Percentiles rank a stretch among this genome's conserved stretches.
Evolutionary conservation across 2,113 vertebrate species (phyloP).

Genomic region (Hemiprocne comata): DNA sequence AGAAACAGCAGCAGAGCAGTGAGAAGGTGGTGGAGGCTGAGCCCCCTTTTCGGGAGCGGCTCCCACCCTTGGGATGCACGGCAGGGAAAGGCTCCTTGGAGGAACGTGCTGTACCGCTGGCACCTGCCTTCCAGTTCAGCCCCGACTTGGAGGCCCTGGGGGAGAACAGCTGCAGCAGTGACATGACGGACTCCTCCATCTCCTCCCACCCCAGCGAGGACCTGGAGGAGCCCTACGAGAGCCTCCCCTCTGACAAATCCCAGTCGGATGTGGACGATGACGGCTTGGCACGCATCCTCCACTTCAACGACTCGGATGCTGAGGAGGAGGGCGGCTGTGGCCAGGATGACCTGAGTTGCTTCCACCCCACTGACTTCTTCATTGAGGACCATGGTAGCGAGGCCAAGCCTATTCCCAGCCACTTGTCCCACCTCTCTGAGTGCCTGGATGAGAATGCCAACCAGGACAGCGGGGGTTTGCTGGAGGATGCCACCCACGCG

Average conservation of each 20-base stretch:
- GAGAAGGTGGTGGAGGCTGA: slow-evolving; percentile 41
- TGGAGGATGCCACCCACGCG: slow-evolving; percentile 54
- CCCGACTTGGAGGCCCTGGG: slow-evolving; percentile 74
- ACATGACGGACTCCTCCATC: slow-evolving; percentile 89
- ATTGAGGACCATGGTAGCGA: slow-evolving; percentile 40
- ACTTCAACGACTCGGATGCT: slow-evolving; percentile 84
- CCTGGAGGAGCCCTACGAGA: slow-evolving; percentile 60
- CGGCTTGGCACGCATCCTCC: slow-evolving; percentile 85
- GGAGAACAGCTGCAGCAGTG: slow-evolving; percentile 91
- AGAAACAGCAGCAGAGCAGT: slow-evolving; percentile 72
- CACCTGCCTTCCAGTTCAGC: slow-evolving; percentile 82
- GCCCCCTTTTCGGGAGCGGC: background rate
- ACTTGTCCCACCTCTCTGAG: slow-evolving; percentile 78
- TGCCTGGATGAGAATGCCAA: slow-evolving; percentile 94
- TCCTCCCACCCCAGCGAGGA: slow-evolving; percentile 84
- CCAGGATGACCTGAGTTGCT: slow-evolving; percentile 82
- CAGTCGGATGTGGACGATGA: slow-evolving; percentile 83
- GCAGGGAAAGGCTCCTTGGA: slow-evolving; percentile 53
- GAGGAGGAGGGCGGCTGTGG: slow-evolving; percentile 68
- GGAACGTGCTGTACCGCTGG: slow-evolving; percentile 34
- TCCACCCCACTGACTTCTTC: slow-evolving; percentile 84
- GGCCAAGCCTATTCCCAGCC: slow-evolving; percentile 69
- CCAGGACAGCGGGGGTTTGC: slow-evolving; percentile 84
- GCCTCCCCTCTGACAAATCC: slow-evolving; percentile 66
- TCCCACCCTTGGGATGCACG: background rate